A percentile compares a stretch with the other conserved stretches of the same genome.
phyloP scores from a whole-genome alignment of 2,888 invertebrate genomes.

The Noctua comes region DNA sequence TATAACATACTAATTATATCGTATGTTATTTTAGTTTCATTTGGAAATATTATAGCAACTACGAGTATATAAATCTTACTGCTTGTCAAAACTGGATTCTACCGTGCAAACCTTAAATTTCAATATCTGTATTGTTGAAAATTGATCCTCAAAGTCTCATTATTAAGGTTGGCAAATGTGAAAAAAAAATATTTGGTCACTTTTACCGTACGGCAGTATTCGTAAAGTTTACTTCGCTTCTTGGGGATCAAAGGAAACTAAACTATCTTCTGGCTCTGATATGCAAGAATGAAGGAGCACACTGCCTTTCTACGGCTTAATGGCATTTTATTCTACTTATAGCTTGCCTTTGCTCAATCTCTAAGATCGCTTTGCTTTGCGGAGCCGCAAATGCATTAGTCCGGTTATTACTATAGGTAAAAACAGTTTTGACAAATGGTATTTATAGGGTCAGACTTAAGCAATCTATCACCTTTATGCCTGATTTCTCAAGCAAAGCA shows the following conservation, averaged over 20 bases:
- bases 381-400: not conserved
- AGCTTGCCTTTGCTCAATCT: not conserved
- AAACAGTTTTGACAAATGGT: conserved; percentile 47
- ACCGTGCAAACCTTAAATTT: not conserved
- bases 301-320: not conserved
- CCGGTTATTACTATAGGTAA: not conserved
- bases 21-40: conserved; percentile 28
- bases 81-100: conserved; percentile 43
- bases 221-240: not conserved
- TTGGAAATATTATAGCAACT: conserved; percentile 21
- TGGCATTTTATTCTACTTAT: not conserved
- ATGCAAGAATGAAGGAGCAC: conserved; percentile 28
- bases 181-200: not conserved
- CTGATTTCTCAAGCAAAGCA: not conserved
- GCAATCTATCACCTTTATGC: not conserved
- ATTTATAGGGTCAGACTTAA: not conserved
- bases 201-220: no score
- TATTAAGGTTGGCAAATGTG: not conserved
- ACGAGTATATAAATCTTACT: not conserved
- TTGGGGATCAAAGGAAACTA: no score
- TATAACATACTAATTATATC: conserved; percentile 11
- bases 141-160: not conserved
- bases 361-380: conserved; percentile 20
- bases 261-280: not conserved
- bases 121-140: not conserved